Percentiles rank a stretch among this genome's conserved stretches.
These are phyloP conservation scores for Corythornis vintsioides DNA, from an alignment of 2,113 vertebrate species.

Conservation along the genomic window DNA sequence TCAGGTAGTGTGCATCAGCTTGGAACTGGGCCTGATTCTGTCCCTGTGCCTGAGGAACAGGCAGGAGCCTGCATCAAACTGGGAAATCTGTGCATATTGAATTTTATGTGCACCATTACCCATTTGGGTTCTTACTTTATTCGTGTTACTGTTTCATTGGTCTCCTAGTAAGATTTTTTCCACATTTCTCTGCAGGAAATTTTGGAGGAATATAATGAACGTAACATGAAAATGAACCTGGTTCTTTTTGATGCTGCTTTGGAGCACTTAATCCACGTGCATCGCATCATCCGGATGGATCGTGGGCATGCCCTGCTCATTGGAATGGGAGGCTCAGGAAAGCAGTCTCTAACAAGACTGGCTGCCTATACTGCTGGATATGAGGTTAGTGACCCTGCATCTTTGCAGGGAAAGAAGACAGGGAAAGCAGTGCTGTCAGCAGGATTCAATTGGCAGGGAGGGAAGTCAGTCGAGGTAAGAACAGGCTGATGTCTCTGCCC, in stretches of 20 bases:
- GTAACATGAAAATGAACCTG: constrained; percentile 85
- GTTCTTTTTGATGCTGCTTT: constrained; percentile 95
- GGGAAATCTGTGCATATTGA: not conserved
- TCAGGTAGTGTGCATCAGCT: constrained; percentile 76
- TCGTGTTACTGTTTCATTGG: not conserved
- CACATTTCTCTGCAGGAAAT: constrained; percentile 82
- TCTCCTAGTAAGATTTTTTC: not conserved
- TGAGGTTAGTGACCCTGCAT: constrained; percentile 77
- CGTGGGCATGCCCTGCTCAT: constrained; percentile 90
- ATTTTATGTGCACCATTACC: not conserved
- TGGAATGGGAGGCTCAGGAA: constrained; percentile 91
- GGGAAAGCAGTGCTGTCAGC: not conserved
- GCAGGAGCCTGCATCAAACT: not conserved
- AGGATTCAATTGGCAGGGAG: not conserved
- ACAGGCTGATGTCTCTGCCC: not conserved
- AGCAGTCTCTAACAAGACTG: constrained; percentile 89
- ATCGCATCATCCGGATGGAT: constrained; percentile 90
- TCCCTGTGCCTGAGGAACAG: not conserved
- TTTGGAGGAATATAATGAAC: constrained; percentile 93
- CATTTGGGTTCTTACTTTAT: not conserved
- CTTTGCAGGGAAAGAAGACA: not conserved
- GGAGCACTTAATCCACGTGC: constrained; percentile 89
- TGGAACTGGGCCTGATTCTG: not conserved
- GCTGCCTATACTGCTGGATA: constrained; percentile 89
- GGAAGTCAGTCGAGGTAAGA: not conserved